Percentiles rank a stretch among this genome's conserved stretches.
phyloP scores from a whole-genome alignment of 2,797 vertebrate genomes.

The Gastrophryne carolinensis region DNA sequence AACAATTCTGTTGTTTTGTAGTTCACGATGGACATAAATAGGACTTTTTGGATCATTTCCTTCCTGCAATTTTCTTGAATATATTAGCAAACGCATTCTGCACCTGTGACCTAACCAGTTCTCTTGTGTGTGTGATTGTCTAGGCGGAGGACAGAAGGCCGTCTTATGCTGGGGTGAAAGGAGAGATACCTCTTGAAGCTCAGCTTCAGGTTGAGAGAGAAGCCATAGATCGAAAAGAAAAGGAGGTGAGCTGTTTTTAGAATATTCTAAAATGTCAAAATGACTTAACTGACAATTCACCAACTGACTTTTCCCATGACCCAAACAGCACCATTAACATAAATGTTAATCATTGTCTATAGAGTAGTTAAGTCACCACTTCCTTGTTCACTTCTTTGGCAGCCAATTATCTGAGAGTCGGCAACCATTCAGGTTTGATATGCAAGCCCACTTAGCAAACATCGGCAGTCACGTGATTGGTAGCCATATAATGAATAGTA shows the following conservation, averaged over 20 bases:
- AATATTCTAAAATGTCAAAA: background rate
- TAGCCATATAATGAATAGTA: too few relatives aligned
- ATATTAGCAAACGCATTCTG: background rate
- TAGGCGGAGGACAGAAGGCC: conserved; percentile 83
- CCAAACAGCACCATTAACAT: background rate
- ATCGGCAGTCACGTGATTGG: too few relatives aligned
- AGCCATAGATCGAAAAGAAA: conserved; percentile 94
- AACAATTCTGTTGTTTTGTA: too few relatives aligned
- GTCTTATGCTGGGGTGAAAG: conserved; percentile 71
- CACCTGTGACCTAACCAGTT: background rate
- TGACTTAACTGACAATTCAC: background rate
- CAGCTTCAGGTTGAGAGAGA: conserved; percentile 93
- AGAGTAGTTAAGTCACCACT: too few relatives aligned
- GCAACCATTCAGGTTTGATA: too few relatives aligned
- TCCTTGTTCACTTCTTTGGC: too few relatives aligned
- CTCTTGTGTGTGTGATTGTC: background rate
- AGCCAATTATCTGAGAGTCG: too few relatives aligned
- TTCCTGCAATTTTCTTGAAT: too few relatives aligned
- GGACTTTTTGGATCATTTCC: too few relatives aligned
- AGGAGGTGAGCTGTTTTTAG: conserved; percentile 77
- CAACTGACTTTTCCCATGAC: background rate
- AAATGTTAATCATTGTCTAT: background rate
- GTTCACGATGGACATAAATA: too few relatives aligned
- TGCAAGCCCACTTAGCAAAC: too few relatives aligned
- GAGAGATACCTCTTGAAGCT: conserved; percentile 80